These are phyloP conservation scores for Felis chaus DNA, from an alignment of 2,113 vertebrate species.

Conservation along the genomic window DNA sequence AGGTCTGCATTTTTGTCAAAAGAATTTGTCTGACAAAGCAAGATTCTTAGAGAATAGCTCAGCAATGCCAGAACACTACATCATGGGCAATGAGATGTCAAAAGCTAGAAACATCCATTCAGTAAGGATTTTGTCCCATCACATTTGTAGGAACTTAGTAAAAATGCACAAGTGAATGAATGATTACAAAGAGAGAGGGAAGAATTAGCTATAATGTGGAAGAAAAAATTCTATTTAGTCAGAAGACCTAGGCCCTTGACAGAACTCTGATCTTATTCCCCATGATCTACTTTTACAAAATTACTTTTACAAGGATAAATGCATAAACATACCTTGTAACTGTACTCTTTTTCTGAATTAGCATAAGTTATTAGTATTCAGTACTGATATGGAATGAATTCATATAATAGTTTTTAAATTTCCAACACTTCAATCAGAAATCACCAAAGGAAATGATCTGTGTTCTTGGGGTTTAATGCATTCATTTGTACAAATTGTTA, in stretches of 20 bases:
- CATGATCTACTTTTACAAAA: not conserved
- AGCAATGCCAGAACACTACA: not conserved
- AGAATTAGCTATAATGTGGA: not conserved
- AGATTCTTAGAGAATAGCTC: constrained; percentile 2
- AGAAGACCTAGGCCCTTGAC: not conserved
- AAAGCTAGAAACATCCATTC: not conserved
- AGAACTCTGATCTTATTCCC: not conserved
- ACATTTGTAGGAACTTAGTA: not conserved
- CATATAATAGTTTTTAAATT: not conserved
- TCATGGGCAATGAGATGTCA: not conserved
- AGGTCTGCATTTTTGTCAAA: not conserved
- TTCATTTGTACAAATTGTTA: constrained; percentile 35
- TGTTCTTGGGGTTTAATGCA: not conserved
- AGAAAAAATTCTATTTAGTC: not conserved
- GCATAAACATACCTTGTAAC: not conserved
- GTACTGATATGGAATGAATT: not conserved
- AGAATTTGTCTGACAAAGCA: not conserved
- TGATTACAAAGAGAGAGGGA: not conserved
- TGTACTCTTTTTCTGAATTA: not conserved
- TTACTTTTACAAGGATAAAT: not conserved
- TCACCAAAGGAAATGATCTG: constrained; percentile 33
- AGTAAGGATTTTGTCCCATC: not conserved
- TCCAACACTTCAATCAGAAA: constrained; percentile 24
- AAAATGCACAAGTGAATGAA: not conserved
- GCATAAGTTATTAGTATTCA: not conserved